Evolutionary conservation across 2,888 invertebrate genomes (phyloP).

Genomic region (Empis livida): DNA sequence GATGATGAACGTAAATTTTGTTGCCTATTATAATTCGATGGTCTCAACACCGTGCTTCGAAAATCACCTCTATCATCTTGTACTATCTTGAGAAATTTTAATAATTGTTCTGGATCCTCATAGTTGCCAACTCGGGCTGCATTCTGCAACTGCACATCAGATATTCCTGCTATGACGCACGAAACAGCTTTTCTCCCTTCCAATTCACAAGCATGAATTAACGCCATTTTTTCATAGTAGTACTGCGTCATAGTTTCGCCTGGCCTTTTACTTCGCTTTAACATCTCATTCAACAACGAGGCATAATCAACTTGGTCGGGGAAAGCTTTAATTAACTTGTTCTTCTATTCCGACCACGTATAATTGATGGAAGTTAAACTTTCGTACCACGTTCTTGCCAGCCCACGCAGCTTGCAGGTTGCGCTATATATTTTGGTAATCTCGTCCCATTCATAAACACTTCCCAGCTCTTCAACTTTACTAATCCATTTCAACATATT

Average conservation of each 20-base stretch:
- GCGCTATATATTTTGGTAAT: conserved; percentile 6
- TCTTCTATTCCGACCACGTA: conserved; percentile 8
- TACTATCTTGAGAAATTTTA: background rate
- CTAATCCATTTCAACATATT: conserved; percentile 4
- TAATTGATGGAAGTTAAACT: conserved; percentile 6
- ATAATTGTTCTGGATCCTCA: conserved; percentile 5
- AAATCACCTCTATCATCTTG: no score
- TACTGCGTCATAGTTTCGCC: conserved; percentile 7
- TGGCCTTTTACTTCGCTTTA: conserved; percentile 1
- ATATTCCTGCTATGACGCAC: conserved; percentile 7
- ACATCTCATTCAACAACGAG: conserved; percentile 4
- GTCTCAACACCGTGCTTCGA: no score
- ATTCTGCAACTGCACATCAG: conserved; percentile 4
- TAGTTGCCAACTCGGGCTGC: conserved; percentile 6
- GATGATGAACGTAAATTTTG: background rate
- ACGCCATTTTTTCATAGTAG: conserved; percentile 8
- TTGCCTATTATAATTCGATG: background rate
- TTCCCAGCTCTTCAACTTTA: conserved; percentile 7
- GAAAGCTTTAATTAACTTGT: conserved; percentile 6
- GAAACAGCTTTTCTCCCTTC: conserved; percentile 3
- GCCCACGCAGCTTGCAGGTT: conserved; percentile 2
- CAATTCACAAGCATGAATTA: conserved; percentile 4
- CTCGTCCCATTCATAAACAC: conserved; percentile 8
- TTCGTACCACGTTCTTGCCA: conserved; percentile 6
- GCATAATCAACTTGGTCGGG: conserved; percentile 5